Base-by-base conservation (phyloP, 2,113 vertebrate species). In the Pachycephala philippinensis region DNA sequence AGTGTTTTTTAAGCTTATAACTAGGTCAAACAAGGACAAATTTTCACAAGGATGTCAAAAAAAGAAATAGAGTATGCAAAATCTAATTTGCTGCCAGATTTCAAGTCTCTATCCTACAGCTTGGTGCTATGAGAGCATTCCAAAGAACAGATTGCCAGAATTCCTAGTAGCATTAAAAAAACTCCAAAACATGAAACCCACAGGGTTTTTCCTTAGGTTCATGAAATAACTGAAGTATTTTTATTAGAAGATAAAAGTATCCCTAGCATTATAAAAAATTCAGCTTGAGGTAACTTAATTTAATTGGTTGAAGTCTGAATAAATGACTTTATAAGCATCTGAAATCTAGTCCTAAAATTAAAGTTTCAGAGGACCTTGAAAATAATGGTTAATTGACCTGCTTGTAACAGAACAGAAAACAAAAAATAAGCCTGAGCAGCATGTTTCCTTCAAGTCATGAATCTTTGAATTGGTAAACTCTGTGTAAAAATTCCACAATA, bases 21-120 rank as follows among this genome's bases (percentile, higher is more conserved):
- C 42, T 82, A 52, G 77, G 87, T 93, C 77, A 93, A 37, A 64
- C 13, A 71, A 89, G 93, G 78, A 81, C 47, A 82, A 33, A 52
- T 57, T 79, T 95, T 93, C 40, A 82, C 49, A 83, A 45, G 45
- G 45, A 54, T 35, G 6, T 8, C 0, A 49, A 89, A 86, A 75
- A 93, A 52, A 63, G 1, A 47, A 78, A 63, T 30, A 15, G 3
- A 63, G 70, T 83, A 56, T 86, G 66, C 39, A 86, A 60, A 92
- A 77, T 15, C 35, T 33, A 37, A 11, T 76, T 82, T 31, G 31
- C 22, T 91, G 77, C 42, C 87, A 89, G 49, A 75, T 93, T 91
- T 91, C 30, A 84, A 78, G 31, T 87, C 50, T 22, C 13, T 81
- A 4, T 86, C 31, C 26, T 53, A 57, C 2, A 4, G 2, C 28